phyloP scores from a whole-genome alignment of 2,797 vertebrate genomes.

The Nannoperca obscura region DNA sequence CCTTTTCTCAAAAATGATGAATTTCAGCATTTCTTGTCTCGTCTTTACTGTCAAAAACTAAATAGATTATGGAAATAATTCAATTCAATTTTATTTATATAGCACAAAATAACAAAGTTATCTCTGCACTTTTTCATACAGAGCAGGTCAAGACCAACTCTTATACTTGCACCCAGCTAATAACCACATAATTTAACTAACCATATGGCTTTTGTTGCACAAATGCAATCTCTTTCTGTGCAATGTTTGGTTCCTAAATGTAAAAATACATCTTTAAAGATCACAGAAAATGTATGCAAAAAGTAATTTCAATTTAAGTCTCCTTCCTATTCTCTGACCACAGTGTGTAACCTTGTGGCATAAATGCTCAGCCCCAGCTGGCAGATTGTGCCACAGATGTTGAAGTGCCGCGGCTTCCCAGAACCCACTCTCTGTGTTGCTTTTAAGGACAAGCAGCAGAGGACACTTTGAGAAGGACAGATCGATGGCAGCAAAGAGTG shows the following conservation, averaged over 20 bases:
- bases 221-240: slow-evolving; percentile 2
- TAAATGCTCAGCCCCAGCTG: slow-evolving; percentile 41
- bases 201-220: slow-evolving; percentile 10
- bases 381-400: slow-evolving; percentile 75
- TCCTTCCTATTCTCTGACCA: slow-evolving; percentile 24
- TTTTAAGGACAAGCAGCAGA: slow-evolving; percentile 58
- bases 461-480: slow-evolving; percentile 46
- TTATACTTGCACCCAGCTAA: slow-evolving; percentile 17
- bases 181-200: slow-evolving; percentile 17
- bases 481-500: slow-evolving; percentile 45
- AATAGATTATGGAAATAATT: slow-evolving; percentile 34
- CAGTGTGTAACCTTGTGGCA: slow-evolving; percentile 63
- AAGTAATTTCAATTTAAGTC: neutral
- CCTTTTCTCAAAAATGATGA: slow-evolving; percentile 6
- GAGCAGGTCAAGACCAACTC: too few species aligned
- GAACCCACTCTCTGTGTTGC: slow-evolving; percentile 43
- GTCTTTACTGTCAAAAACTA: slow-evolving; percentile 9
- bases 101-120: too few species aligned
- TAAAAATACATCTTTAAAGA: neutral
- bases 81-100: too few species aligned
- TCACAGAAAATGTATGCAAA: neutral
- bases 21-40: slow-evolving; percentile 14
- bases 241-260: neutral
- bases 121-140: too few species aligned
- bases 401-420: slow-evolving; percentile 42